Evolutionary conservation across 1,140 invertebrate genomes (phyloP).

Genomic region (Heterodera schachtii): DNA sequence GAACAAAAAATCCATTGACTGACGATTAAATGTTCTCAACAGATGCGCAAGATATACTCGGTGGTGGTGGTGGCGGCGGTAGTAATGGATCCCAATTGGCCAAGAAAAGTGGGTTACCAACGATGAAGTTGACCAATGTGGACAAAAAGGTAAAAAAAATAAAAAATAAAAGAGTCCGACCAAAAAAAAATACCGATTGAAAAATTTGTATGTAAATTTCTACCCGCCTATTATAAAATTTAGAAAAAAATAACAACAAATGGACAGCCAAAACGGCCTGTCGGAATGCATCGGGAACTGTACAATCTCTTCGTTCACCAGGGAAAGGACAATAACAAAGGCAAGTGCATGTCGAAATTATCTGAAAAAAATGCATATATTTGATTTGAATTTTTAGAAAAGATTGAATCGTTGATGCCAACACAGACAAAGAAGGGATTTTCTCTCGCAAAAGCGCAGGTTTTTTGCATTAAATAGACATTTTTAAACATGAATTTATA

Average conservation of each 20-base stretch:
- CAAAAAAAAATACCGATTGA: neutral
- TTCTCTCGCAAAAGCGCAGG: conserved; percentile 24
- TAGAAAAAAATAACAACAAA: conserved; percentile 31
- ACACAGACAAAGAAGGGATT: conserved; percentile 19
- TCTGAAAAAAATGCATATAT: too few species aligned
- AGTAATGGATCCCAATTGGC: neutral
- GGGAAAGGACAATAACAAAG: conserved; percentile 48
- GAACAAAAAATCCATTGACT: too few species aligned
- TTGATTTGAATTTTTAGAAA: conserved; percentile 13
- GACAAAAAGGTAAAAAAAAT: conserved; percentile 18
- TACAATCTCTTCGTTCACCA: conserved; percentile 49
- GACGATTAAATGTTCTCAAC: conserved; percentile 1
- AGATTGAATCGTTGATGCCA: conserved; percentile 25
- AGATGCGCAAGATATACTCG: conserved; percentile 36
- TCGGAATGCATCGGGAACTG: conserved; percentile 47
- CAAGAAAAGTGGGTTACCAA: conserved; percentile 9
- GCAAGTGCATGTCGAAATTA: too few species aligned
- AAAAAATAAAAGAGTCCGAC: too few species aligned
- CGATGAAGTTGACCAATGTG: conserved; percentile 25
- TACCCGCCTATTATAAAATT: neutral
- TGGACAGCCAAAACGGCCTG: conserved; percentile 35
- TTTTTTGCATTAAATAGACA: neutral
- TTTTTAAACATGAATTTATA: too few species aligned
- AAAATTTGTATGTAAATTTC: too few species aligned
- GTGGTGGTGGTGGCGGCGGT: neutral